Evolutionary conservation across 2,113 vertebrate genomes (phyloP), one percentile per base, ranked within the genome.

Genomic region (Urocynchramus pylzowi): DNA sequence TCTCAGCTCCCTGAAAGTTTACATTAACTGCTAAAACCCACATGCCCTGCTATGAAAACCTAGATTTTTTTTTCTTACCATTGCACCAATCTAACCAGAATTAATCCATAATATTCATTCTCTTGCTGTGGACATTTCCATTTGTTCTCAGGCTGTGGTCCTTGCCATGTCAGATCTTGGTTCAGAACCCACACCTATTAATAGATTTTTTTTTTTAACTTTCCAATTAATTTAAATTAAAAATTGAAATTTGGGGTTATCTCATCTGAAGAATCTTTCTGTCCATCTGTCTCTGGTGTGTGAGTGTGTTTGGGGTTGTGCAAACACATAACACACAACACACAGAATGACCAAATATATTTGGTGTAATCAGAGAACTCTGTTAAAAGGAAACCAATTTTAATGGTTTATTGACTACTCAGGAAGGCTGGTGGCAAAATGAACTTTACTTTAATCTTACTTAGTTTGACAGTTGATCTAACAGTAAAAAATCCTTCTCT

Each of bases 201-300:
- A 22, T 2, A 59, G 9, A 19, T 33, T 0, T 30, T 27, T 52
- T 76, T 59, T 77, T 54, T 2, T 2, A 2, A 20, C 6, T 27
- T 35, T 54, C 16, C 21, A 27, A 14, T 16, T 26, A 49, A 41
- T 76, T 71, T 65, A 16, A 54, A 37, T 41, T 37, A 27, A 26
- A 41, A 87, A 35, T 31, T 35, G 1, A 68, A 86, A 67, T 44
- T 20, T 57, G 47, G 3, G 1, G 0, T 95, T 59, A 10, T 13
- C 2, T 70, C 8, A 54, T 52, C 13, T 49, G 37, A 76, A 80
- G 35, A 61, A 41, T 65, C 24, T 59, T 35, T 69, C 56, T 53
- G 8, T 52, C 41, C 27, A 12, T 59, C 27, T 41, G 13, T 28
- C 52, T 54, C 30, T 49, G 19, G 5, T 47, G 27, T 42, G 16